Conservation (phyloP, 1,140 invertebrate species). For the Dendrolimus punctatus region DNA sequence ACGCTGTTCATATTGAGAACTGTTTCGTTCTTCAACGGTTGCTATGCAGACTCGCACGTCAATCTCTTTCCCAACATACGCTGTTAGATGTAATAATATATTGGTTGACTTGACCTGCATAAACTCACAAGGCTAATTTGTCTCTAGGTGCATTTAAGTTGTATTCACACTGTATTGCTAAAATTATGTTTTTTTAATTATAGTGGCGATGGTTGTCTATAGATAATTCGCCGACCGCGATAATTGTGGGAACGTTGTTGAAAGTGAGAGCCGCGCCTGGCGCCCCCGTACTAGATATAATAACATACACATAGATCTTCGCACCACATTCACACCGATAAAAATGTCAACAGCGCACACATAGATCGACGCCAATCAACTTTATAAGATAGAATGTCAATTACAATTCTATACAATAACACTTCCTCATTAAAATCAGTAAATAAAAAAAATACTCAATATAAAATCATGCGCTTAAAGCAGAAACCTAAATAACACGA, state of each 20-base stretch:
- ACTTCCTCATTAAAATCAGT: conserved; percentile 47
- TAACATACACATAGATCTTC: conserved; percentile 12
- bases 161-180: too few species aligned
- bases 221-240: too few species aligned
- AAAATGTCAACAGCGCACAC: conserved; percentile 44
- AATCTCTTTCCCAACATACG: too few species aligned
- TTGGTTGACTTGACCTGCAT: too few species aligned
- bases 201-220: too few species aligned
- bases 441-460: conserved; percentile 54
- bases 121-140: too few species aligned
- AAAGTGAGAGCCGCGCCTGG: conserved; percentile 12
- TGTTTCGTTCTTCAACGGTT: too few species aligned
- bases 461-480: conserved; percentile 65
- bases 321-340: conserved; percentile 19
- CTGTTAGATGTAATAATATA: too few species aligned
- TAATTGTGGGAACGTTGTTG: neutral
- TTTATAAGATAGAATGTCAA: conserved; percentile 30
- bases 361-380: conserved; percentile 1
- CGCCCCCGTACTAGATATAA: conserved; percentile 13
- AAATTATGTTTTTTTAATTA: too few species aligned
- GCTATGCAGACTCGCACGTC: too few species aligned
- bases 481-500: conserved; percentile 57
- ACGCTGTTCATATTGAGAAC: too few species aligned
- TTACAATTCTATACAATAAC: conserved; percentile 55
- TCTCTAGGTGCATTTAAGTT: too few species aligned